A percentile compares a stretch with the other conserved stretches of the same genome.
These are phyloP conservation scores for Campoplex nolae DNA, from an alignment of 2,888 invertebrate genomes.

Conservation along the genomic window DNA sequence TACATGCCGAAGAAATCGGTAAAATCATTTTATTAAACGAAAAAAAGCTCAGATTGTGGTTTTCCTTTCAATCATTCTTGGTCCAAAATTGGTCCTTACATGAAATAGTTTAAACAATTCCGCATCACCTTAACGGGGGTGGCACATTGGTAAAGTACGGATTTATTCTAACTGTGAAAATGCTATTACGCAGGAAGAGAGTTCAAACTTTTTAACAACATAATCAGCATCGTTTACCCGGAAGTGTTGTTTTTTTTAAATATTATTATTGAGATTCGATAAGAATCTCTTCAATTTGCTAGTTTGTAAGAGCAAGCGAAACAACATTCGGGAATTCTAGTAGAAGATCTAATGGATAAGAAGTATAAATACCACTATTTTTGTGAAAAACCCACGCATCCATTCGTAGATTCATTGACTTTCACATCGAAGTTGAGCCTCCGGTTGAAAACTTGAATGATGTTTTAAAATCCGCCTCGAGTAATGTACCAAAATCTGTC, in stretches of 20 bases:
- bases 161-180: neutral
- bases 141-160: too few species aligned
- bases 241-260: neutral
- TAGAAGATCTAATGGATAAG: neutral
- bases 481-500: constrained; percentile 2
- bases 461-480: neutral
- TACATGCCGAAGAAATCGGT: too few species aligned
- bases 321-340: neutral
- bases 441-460: neutral
- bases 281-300: neutral
- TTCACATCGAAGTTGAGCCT: neutral
- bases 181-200: neutral
- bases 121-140: too few species aligned
- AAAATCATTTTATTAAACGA: too few species aligned
- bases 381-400: neutral
- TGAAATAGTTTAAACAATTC: too few species aligned
- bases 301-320: neutral
- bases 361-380: neutral
- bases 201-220: neutral
- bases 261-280: neutral
- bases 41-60: too few species aligned
- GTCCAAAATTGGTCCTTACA: too few species aligned
- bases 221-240: neutral
- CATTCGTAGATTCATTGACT: neutral
- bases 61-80: too few species aligned